phyloP scores from a whole-genome alignment of 2,888 invertebrate species.

The Camptogramma bilineatum region DNA sequence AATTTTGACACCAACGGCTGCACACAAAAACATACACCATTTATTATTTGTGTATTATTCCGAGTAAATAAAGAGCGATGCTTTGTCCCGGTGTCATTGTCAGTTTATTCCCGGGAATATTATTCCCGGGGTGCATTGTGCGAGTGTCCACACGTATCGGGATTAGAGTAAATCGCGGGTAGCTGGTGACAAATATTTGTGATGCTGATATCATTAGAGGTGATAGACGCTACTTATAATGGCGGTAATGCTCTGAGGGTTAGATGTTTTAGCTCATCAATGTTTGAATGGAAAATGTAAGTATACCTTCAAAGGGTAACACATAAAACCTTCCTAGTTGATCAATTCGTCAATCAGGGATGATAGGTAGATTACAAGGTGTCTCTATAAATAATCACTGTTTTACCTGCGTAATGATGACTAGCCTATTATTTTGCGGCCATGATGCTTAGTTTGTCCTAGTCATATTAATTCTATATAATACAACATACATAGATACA shows the following conservation, averaged over 20 bases:
- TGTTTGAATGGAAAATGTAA: too few species aligned
- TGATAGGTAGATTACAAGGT: too few species aligned
- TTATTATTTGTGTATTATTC: conserved; percentile 82
- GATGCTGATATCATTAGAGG: conserved; percentile 42
- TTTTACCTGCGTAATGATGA: too few species aligned
- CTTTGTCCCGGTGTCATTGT: conserved; percentile 71
- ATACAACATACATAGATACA: too few species aligned
- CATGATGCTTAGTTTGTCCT: too few species aligned
- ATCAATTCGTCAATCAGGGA: too few species aligned
- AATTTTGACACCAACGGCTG: conserved; percentile 79
- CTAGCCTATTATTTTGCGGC: too few species aligned
- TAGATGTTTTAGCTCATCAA: background rate
- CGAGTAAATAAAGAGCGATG: conserved; percentile 77
- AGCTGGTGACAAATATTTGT: conserved; percentile 79
- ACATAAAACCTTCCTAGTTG: too few species aligned
- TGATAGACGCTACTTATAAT: conserved; percentile 32
- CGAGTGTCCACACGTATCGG: conserved; percentile 29
- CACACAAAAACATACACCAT: conserved; percentile 65
- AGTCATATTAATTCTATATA: too few species aligned
- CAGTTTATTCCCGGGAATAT: conserved; percentile 36
- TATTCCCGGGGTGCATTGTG: conserved; percentile 47
- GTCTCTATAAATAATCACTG: too few species aligned
- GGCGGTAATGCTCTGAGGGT: conserved; percentile 12
- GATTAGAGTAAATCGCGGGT: conserved; percentile 58
- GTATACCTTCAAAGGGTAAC: too few species aligned